Evolutionary conservation across 35 echinoderm and acorn worm genomes (phyloP).

Genomic region (Diadema setosum): DNA sequence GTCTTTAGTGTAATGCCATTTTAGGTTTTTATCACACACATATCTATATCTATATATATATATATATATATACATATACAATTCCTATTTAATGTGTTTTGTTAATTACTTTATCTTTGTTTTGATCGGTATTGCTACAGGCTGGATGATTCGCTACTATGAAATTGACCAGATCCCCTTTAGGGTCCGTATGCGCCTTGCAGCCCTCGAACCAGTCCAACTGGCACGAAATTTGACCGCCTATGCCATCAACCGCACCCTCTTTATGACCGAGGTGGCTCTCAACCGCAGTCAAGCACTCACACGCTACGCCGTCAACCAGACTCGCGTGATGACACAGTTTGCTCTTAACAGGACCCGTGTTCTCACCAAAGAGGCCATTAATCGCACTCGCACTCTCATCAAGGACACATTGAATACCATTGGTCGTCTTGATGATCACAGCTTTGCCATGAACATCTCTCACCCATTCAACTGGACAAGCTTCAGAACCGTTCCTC

Average conservation of each 20-base stretch:
- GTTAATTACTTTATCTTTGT: neutral
- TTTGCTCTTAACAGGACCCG: neutral
- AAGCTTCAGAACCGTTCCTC: conserved; percentile 75
- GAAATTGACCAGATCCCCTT: conserved; percentile 55
- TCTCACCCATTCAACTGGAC: conserved; percentile 88
- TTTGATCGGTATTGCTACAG: neutral
- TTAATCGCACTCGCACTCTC: conserved; percentile 5
- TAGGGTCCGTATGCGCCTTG: neutral
- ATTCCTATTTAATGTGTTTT: neutral
- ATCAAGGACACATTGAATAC: conserved; percentile 35
- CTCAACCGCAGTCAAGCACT: neutral
- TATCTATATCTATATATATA: too few relatives aligned
- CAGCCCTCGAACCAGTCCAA: neutral
- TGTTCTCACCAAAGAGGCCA: neutral
- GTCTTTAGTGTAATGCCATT: too few relatives aligned
- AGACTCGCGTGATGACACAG: neutral
- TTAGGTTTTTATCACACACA: too few relatives aligned
- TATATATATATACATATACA: neutral
- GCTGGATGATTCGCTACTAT: conserved; percentile 72
- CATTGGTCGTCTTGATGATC: conserved; percentile 44
- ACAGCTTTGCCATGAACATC: conserved; percentile 92
- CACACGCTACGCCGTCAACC: conserved; percentile 1
- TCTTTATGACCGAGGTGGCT: neutral
- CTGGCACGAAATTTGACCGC: neutral
- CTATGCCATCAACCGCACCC: conserved; percentile 2